phyloP scores from a whole-genome alignment of 2,113 vertebrate species.

The Hyaena hyaena region DNA sequence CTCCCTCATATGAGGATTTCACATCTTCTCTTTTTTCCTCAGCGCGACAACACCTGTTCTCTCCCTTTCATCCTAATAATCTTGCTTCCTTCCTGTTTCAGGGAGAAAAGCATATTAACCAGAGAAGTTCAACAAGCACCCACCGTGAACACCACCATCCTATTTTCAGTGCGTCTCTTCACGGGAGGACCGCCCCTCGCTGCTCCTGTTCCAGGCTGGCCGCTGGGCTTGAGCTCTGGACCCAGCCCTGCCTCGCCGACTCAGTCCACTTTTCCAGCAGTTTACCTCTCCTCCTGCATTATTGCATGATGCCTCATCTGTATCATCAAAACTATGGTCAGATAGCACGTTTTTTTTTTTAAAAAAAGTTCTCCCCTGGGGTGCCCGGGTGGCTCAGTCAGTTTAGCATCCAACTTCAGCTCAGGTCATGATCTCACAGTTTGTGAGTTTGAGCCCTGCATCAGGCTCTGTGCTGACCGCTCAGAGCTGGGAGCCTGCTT shows the following conservation, averaged over 20 bases:
- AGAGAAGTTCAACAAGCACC: background rate
- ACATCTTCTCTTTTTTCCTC: background rate
- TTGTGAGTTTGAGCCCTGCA: too few species aligned
- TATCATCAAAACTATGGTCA: background rate
- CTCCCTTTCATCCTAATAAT: background rate
- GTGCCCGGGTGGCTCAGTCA: too few species aligned
- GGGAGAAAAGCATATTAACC: background rate
- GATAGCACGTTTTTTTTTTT: background rate
- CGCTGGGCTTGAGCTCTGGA: too few species aligned
- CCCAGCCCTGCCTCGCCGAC: background rate
- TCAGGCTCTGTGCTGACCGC: too few species aligned
- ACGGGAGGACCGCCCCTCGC: too few species aligned
- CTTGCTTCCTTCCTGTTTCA: background rate
- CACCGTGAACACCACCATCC: background rate
- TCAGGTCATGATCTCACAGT: too few species aligned
- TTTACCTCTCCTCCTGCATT: background rate
- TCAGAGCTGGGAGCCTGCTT: too few species aligned
- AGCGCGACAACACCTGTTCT: background rate
- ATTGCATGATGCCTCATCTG: background rate
- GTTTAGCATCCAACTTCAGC: too few species aligned
- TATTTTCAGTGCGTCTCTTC: fast-evolving
- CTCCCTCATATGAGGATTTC: background rate
- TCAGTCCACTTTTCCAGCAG: background rate
- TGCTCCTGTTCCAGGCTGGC: background rate
- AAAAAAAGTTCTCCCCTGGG: too few species aligned